Conservation (phyloP, 2,797 vertebrate species). For the Trachops cirrhosus region DNA sequence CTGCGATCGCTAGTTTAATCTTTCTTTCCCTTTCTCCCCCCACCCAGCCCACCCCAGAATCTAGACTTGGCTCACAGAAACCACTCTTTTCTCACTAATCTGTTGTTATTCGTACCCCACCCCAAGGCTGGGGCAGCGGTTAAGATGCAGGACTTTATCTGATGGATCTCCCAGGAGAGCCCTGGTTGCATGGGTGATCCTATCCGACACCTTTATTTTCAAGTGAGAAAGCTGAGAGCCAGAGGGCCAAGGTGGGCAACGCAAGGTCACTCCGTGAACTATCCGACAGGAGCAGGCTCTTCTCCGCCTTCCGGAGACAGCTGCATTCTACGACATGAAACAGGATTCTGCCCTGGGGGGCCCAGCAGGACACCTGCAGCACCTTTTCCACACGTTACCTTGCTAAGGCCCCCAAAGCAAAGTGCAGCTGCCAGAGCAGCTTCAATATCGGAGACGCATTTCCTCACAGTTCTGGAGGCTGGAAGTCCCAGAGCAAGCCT, state of each 20-base stretch:
- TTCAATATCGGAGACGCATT: accelerated
- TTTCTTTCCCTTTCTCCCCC: background rate
- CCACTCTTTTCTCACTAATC: background rate
- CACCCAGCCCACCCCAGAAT: background rate
- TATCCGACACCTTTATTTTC: background rate
- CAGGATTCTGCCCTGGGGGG: background rate
- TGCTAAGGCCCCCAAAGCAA: background rate
- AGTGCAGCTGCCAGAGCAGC: background rate
- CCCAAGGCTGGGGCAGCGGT: background rate
- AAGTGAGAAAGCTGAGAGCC: background rate
- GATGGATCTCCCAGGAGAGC: background rate
- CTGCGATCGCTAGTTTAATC: background rate
- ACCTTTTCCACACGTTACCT: accelerated
- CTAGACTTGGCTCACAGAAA: background rate
- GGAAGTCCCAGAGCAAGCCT: no score
- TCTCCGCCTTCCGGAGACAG: no score
- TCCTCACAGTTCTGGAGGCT: background rate
- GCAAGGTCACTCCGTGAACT: background rate
- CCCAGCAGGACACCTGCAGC: background rate
- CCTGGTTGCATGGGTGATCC: accelerated
- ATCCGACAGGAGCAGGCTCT: background rate
- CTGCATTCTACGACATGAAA: accelerated
- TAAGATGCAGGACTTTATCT: background rate
- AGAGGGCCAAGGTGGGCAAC: accelerated
- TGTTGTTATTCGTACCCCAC: background rate